phyloP scores from a whole-genome alignment of 2,113 vertebrate species.

The Struthidea cinerea region DNA sequence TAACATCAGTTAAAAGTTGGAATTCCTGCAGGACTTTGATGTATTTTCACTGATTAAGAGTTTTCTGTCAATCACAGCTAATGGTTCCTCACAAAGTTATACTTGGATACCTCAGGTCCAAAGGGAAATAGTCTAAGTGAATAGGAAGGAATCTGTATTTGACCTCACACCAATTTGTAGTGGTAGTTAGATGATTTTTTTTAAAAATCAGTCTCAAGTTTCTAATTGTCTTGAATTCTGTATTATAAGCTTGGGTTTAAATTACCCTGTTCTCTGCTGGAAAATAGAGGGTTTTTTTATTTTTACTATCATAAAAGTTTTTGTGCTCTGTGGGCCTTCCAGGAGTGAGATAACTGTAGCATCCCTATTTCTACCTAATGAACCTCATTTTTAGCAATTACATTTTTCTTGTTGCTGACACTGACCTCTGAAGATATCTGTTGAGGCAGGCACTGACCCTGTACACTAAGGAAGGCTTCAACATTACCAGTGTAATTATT shows the following conservation, averaged over 20 bases:
- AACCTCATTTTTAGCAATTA: background rate
- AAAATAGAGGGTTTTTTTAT: rapidly evolving
- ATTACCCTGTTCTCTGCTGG: background rate
- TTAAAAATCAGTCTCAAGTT: background rate
- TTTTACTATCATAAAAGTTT: background rate
- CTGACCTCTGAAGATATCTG: background rate
- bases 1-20: background rate
- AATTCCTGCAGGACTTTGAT: background rate
- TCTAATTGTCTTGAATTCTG: background rate
- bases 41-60: background rate
- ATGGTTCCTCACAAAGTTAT: background rate
- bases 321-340: background rate
- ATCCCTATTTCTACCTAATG: background rate
- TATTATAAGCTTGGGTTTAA: background rate
- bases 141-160: background rate
- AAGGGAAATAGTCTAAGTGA: background rate
- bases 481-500: background rate
- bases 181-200: background rate
- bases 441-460: background rate
- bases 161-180: background rate
- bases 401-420: background rate
- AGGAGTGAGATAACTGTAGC: background rate
- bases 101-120: background rate
- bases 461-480: background rate
- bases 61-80: background rate